Evolutionary conservation across 2,888 invertebrate species (phyloP).

Genomic region (Eilema sororculum): DNA sequence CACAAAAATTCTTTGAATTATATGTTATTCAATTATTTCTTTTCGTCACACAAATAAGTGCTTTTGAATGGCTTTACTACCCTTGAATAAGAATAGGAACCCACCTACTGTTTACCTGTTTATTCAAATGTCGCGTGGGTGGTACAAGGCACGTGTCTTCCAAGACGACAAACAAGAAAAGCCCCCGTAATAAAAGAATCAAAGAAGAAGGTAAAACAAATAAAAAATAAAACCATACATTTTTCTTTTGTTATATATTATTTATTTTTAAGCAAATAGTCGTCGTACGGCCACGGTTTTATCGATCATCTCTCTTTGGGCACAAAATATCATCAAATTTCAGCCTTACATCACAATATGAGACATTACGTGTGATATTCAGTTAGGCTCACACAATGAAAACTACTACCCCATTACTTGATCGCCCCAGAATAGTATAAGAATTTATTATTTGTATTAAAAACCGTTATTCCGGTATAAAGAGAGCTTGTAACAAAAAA

Average conservation of each 20-base stretch:
- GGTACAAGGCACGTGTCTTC: conserved; percentile 4
- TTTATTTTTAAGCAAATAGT: neutral
- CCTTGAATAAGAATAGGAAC: neutral
- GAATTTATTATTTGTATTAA: neutral
- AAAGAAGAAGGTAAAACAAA: conserved; percentile 11
- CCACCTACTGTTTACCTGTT: neutral
- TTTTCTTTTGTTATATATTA: neutral
- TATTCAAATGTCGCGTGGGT: neutral
- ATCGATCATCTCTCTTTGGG: neutral
- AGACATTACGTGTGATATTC: neutral
- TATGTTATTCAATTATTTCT: neutral
- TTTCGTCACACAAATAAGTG: neutral
- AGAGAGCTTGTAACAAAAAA: neutral
- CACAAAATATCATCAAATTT: neutral
- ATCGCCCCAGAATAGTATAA: neutral
- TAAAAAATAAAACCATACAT: neutral
- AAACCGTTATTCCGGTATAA: neutral
- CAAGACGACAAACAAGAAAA: neutral
- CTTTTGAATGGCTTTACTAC: conserved; percentile 8
- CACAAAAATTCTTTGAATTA: neutral
- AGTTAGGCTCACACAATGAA: neutral
- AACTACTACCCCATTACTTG: neutral
- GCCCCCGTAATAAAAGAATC: neutral
- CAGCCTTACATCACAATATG: neutral
- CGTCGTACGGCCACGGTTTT: neutral